phyloP scores from a whole-genome alignment of 1,140 invertebrate species.

The Papilio machaon region DNA sequence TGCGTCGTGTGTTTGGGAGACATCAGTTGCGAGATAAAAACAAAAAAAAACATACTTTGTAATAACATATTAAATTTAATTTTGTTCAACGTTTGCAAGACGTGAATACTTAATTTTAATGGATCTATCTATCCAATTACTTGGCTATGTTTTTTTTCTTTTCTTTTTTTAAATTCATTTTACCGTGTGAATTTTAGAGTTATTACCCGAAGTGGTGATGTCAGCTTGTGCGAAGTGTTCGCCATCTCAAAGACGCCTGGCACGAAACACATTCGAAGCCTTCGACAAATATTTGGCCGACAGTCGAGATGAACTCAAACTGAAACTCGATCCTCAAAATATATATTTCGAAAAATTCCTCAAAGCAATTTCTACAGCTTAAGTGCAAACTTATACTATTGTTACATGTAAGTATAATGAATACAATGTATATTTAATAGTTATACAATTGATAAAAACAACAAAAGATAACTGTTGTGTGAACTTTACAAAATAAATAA shows the following conservation, averaged over 20 bases:
- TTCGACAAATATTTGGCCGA: slow-evolving; percentile 55
- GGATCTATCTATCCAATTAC: neutral
- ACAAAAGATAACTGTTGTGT: no score
- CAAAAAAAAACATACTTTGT: no score
- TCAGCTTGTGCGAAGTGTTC: slow-evolving; percentile 62
- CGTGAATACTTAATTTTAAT: slow-evolving; percentile 5
- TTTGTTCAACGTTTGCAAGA: neutral
- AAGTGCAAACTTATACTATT: slow-evolving; percentile 5
- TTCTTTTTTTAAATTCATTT: neutral
- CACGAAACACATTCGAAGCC: slow-evolving; percentile 57
- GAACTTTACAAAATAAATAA: no score
- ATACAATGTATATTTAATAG: no score
- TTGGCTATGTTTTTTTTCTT: neutral
- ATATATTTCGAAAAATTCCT: slow-evolving; percentile 59
- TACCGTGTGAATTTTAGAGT: slow-evolving; percentile 46
- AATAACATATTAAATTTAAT: no score
- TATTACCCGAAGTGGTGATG: slow-evolving; percentile 60
- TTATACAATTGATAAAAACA: no score
- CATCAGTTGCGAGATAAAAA: no score
- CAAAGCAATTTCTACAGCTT: slow-evolving; percentile 49
- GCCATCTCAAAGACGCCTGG: slow-evolving; percentile 56
- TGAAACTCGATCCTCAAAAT: slow-evolving; percentile 58
- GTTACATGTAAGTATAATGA: slow-evolving; percentile 6
- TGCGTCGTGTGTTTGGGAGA: no score
- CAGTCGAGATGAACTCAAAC: slow-evolving; percentile 49